Conservation (phyloP, 2,113 vertebrate genomes). For the Paramormyrops kingsleyae region DNA sequence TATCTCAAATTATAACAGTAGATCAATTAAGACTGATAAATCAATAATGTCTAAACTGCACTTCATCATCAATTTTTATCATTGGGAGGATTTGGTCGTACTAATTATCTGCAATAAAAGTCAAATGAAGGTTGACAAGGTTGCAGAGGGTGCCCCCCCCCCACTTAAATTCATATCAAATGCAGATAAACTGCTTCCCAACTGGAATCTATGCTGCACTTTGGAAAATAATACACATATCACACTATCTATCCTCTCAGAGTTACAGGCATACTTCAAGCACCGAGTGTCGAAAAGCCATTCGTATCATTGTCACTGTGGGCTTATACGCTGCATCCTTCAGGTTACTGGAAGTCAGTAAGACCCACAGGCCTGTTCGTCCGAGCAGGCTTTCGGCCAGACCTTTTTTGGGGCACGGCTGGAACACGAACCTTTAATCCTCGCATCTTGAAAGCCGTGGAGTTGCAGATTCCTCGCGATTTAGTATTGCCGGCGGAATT, state of each 20-base stretch:
- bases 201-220: not conserved
- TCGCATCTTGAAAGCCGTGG: constrained; percentile 54
- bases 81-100: not conserved
- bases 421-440: constrained; percentile 66
- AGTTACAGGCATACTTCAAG: not conserved
- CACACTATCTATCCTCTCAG: not conserved
- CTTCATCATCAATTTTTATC: not conserved
- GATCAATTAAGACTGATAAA: not conserved
- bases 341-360: not conserved
- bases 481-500: constrained; percentile 62
- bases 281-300: not conserved
- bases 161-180: not conserved
- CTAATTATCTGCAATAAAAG: not conserved
- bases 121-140: constrained; percentile 43
- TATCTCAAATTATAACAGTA: not conserved
- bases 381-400: not conserved
- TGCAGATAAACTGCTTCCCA: not conserved
- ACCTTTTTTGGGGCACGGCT: constrained; percentile 11
- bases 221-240: not conserved
- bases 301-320: not conserved
- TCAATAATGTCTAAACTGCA: not conserved
- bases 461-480: constrained; percentile 66
- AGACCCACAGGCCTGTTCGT: not conserved
- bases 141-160: not conserved
- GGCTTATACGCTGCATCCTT: not conserved